Conservation (phyloP, 1,140 invertebrate genomes). For the Ditylenchus dipsaci region DNA sequence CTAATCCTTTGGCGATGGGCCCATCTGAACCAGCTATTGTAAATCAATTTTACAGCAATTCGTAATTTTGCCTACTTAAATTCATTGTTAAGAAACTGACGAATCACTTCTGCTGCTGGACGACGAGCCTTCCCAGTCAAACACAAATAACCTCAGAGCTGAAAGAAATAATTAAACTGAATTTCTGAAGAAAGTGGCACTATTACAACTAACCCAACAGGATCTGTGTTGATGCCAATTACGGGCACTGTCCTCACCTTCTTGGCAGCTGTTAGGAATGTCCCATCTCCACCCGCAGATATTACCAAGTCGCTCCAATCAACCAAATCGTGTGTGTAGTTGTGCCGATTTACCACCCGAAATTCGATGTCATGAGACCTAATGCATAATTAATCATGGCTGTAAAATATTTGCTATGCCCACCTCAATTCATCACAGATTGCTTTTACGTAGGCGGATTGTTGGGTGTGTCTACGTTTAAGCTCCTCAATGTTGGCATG, state of each 20-base stretch:
- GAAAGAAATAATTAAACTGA: not conserved
- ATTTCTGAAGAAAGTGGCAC: not conserved
- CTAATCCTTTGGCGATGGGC: constrained; percentile 78
- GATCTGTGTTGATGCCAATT: constrained; percentile 96
- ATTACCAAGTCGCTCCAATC: constrained; percentile 90
- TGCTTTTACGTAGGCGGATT: constrained; percentile 28
- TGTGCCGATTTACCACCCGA: constrained; percentile 36
- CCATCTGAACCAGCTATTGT: constrained; percentile 62
- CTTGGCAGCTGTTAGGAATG: constrained; percentile 87
- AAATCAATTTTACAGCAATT: not conserved
- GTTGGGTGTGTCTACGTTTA: constrained; percentile 41
- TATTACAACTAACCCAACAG: constrained; percentile 62
- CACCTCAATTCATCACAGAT: constrained; percentile 42
- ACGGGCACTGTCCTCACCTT: constrained; percentile 74
- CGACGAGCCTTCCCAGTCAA: constrained; percentile 71
- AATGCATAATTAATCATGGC: constrained; percentile 8
- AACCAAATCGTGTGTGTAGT: constrained; percentile 65
- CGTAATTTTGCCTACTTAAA: constrained; percentile 47
- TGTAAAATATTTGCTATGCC: not conserved
- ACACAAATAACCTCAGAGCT: constrained; percentile 88
- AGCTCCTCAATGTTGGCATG: constrained; percentile 37
- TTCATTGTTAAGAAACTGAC: constrained; percentile 68
- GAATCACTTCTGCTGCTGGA: constrained; percentile 70
- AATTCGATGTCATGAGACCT: constrained; percentile 50
- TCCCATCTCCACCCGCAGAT: constrained; percentile 94